Conservation (phyloP, 2,888 invertebrate genomes). For the Scaptomyza cyrtandrae region DNA sequence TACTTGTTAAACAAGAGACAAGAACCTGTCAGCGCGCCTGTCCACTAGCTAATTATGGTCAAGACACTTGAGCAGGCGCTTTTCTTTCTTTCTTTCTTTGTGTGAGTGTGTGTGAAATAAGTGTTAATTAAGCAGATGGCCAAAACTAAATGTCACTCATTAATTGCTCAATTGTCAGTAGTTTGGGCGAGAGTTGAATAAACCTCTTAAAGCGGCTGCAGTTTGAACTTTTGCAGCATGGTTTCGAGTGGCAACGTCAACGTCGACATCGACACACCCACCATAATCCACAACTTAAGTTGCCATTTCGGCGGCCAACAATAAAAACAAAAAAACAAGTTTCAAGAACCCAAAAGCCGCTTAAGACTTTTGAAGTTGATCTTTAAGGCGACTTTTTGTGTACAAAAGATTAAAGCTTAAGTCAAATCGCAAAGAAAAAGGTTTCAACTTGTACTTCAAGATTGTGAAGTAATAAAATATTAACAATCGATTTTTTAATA, state of each 20-base stretch:
- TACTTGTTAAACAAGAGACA: constrained; percentile 21
- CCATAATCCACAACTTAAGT: constrained; percentile 29
- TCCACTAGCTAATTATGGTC: constrained; percentile 48
- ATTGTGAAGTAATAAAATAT: too few species aligned
- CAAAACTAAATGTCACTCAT: constrained; percentile 57
- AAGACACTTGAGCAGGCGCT: constrained; percentile 28
- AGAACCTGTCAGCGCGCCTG: constrained; percentile 60
- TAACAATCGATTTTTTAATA: too few species aligned
- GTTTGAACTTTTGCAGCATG: constrained; percentile 46
- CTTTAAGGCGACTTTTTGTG: constrained; percentile 24
- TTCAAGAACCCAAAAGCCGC: constrained; percentile 46
- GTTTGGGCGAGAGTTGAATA: constrained; percentile 51
- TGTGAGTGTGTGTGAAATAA: constrained; percentile 22
- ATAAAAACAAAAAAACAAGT: constrained; percentile 41
- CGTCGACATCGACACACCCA: constrained; percentile 42
- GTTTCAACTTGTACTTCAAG: too few species aligned
- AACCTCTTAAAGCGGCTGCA: constrained; percentile 40
- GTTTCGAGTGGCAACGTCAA: neutral
- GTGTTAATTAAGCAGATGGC: constrained; percentile 51
- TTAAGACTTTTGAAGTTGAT: constrained; percentile 26
- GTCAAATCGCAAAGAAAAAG: neutral
- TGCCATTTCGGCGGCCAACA: constrained; percentile 40
- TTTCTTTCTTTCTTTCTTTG: constrained; percentile 30
- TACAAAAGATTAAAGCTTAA: neutral
- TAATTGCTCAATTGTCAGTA: constrained; percentile 71